Percentiles rank a stretch among this genome's conserved stretches.
These are phyloP conservation scores for Chymomyza costata DNA, from an alignment of 1,140 invertebrate species.

Conservation along the genomic window DNA sequence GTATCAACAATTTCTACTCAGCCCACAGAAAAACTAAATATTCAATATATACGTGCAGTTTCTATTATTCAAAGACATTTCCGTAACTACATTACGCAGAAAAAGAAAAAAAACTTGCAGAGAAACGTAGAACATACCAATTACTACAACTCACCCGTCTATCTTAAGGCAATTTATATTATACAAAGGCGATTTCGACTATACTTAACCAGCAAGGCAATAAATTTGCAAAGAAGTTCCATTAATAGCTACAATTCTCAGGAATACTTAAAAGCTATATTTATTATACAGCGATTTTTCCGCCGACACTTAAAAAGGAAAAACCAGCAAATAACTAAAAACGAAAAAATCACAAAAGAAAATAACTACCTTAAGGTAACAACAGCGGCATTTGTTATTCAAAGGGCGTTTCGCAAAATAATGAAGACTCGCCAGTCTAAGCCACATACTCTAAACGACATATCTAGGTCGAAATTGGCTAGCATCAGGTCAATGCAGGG, in stretches of 20 bases:
- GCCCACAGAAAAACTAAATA: constrained; percentile 12
- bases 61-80: constrained; percentile 44
- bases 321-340: background rate
- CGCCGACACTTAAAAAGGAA: constrained; percentile 38
- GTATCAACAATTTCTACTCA: too few relatives aligned
- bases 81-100: constrained; percentile 1
- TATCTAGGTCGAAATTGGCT: constrained; percentile 21
- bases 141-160: too few relatives aligned
- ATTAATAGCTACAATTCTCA: constrained; percentile 14
- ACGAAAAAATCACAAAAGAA: constrained; percentile 2
- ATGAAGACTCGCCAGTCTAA: constrained; percentile 23
- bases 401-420: constrained; percentile 51
- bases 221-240: background rate
- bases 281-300: constrained; percentile 45
- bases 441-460: constrained; percentile 9
- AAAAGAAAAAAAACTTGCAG: too few relatives aligned
- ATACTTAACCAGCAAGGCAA: constrained; percentile 25
- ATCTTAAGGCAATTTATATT: constrained; percentile 40
- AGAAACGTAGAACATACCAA: too few relatives aligned
- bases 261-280: constrained; percentile 37
- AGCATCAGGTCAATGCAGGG: background rate
- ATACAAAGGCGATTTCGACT: constrained; percentile 50
- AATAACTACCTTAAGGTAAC: constrained; percentile 33
- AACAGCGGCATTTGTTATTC: constrained; percentile 59
- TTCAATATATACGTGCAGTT: constrained; percentile 39